Conservation (phyloP, 2,888 invertebrate species). For the Drosophila austrosaltans region DNA sequence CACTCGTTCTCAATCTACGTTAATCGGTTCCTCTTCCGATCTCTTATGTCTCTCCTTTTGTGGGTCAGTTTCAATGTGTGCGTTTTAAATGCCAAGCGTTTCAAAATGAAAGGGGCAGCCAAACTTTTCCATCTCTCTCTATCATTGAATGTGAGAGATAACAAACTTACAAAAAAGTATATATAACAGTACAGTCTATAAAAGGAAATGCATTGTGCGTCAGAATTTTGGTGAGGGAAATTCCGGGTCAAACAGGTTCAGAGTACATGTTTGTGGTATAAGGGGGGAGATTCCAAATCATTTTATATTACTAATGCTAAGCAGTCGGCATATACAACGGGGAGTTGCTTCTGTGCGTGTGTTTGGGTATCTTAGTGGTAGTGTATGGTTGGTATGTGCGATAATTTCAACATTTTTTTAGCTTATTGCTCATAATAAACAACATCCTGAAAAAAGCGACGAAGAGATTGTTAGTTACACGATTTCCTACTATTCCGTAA, state of each 20-base stretch:
- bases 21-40: neutral
- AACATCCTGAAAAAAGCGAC: conserved; percentile 39
- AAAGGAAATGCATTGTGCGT: conserved; percentile 25
- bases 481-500: too few relatives aligned
- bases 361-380: neutral
- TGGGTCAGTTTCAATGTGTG: conserved; percentile 39
- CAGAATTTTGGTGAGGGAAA: neutral
- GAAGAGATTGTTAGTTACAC: neutral
- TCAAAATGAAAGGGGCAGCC: conserved; percentile 20
- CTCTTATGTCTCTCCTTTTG: conserved; percentile 13
- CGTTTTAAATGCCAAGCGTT: conserved; percentile 57
- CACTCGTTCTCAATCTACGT: conserved; percentile 50
- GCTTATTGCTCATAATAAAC: conserved; percentile 49
- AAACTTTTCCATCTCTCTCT: conserved; percentile 17
- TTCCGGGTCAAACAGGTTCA: conserved; percentile 20
- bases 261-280: conserved; percentile 25
- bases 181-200: conserved; percentile 20
- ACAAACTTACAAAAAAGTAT: conserved; percentile 14
- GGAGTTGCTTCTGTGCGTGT: conserved; percentile 13
- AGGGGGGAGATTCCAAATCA: conserved; percentile 30
- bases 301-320: conserved; percentile 42
- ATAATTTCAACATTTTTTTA: neutral
- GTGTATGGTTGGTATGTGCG: conserved; percentile 6
- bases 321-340: conserved; percentile 45
- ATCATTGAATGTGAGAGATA: conserved; percentile 3